phyloP scores from a whole-genome alignment of 2,797 vertebrate species.

The Mycteria americana region DNA sequence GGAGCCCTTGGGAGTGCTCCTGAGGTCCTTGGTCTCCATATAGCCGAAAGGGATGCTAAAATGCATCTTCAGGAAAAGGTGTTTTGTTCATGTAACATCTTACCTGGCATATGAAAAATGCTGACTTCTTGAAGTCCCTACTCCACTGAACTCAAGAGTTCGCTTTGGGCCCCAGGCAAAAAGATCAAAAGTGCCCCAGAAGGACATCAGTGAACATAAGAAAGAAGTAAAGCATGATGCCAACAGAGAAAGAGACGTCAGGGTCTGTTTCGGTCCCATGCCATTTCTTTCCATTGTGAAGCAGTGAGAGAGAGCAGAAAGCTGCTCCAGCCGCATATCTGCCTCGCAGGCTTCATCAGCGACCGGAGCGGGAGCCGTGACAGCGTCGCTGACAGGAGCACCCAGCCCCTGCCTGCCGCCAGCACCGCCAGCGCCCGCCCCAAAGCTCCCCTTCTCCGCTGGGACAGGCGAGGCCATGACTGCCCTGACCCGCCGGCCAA shows the following conservation, averaged over 20 bases:
- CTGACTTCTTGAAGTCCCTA: not conserved
- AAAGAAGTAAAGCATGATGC: not conserved
- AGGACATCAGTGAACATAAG: not conserved
- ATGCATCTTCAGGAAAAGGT: not conserved
- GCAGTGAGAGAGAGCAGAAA: not conserved
- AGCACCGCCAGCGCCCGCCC: rapidly evolving
- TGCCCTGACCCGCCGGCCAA: not conserved
- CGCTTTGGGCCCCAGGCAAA: not conserved
- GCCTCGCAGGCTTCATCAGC: not conserved
- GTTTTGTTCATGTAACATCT: not conserved
- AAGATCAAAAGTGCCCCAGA: not conserved
- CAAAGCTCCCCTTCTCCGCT: not conserved
- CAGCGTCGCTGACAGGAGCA: not conserved
- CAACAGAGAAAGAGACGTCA: not conserved
- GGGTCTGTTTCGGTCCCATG: not conserved
- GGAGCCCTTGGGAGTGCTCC: not conserved
- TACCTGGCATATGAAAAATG: not conserved
- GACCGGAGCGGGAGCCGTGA: not conserved
- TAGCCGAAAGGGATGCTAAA: not conserved
- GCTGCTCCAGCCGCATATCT: not conserved
- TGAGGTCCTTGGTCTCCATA: not conserved
- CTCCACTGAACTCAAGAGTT: not conserved
- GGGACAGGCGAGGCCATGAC: not conserved
- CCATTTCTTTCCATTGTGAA: not conserved
- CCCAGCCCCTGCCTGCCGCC: not conserved